Evolutionary conservation across 2,797 vertebrate species (phyloP).

Genomic region (Sebastes matsubarae): DNA sequence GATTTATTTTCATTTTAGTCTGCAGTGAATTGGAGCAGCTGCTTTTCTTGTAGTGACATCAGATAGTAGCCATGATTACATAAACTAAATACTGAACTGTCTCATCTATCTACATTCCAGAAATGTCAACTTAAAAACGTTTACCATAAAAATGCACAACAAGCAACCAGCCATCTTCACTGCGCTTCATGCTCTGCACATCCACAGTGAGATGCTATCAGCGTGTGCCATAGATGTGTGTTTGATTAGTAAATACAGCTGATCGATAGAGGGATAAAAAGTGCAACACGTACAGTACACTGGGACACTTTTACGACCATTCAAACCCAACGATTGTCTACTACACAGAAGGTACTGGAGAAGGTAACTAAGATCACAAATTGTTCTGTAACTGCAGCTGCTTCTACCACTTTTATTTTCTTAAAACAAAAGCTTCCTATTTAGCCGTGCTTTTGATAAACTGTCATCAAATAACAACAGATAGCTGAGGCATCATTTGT

Average conservation of each 20-base stretch:
- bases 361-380: slow-evolving; percentile 63
- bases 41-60: neutral
- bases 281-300: slow-evolving; percentile 8
- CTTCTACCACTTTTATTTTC: neutral
- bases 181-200: neutral
- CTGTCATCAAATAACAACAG: neutral
- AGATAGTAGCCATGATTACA: neutral
- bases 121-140: slow-evolving; percentile 14
- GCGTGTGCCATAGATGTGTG: neutral
- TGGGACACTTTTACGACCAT: neutral
- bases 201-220: neutral
- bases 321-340: slow-evolving; percentile 85
- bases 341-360: slow-evolving; percentile 55
- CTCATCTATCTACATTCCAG: slow-evolving; percentile 29
- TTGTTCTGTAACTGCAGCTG: slow-evolving; percentile 45
- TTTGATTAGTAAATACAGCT: neutral
- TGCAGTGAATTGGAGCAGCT: neutral
- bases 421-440: slow-evolving; percentile 14
- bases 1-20: neutral
- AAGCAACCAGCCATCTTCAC: neutral
- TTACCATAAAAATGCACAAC: slow-evolving; percentile 4
- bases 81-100: neutral
- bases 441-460: slow-evolving; percentile 5
- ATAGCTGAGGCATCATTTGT: neutral
- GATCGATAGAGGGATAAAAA: neutral